Base-by-base conservation (phyloP, 1,140 invertebrate species). In the Pseudomyrmex sp. region DNA sequence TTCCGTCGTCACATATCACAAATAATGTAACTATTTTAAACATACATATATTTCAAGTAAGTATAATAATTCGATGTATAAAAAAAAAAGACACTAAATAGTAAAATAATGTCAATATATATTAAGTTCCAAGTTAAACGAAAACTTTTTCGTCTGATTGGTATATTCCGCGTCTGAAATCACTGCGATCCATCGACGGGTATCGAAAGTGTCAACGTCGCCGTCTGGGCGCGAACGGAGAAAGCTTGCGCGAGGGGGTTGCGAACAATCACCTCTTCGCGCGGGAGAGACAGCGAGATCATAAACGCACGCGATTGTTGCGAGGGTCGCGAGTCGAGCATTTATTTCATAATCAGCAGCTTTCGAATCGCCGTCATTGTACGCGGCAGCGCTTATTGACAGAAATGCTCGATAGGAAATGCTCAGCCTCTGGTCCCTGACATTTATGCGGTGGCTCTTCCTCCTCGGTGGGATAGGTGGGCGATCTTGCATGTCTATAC, bases 321-420 rank as follows among this genome's bases (percentile, higher is more conserved):
- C 62, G 70, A 82, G 85, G 84, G 85, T 86, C 84, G 86, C 74
- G 63, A 68, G 68, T 84, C 87, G 84, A 84, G 85, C 86, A 88
- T 92, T 92, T 91, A 91, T 92, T 92, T 92, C 89, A 91, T 92
- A 93, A 94, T 93, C 92, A 92, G 91, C 90, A 87, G 91, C 89
- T 93, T 92, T 93, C 91, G 90, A 92, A 92, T 92, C 86, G 89
- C 68, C 88, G 84, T 89, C 83, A 91, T 92, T 91, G 91, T 91
- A 70, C 74, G 84, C 82, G 83, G 77, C 84, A 85, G 86, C 87
- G 89, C 84, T 93, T 93, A 93, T 93, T 92, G 92, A 92, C 92
- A 93, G 92, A 93, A 92, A 86, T 90, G 90, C 92, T 93, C 93
- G 90, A 93, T 93, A 93, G 90, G 90, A 92, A 92, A 92, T 89